phyloP scores from a whole-genome alignment of 2,113 vertebrate species.

The Catharus bicknelli region DNA sequence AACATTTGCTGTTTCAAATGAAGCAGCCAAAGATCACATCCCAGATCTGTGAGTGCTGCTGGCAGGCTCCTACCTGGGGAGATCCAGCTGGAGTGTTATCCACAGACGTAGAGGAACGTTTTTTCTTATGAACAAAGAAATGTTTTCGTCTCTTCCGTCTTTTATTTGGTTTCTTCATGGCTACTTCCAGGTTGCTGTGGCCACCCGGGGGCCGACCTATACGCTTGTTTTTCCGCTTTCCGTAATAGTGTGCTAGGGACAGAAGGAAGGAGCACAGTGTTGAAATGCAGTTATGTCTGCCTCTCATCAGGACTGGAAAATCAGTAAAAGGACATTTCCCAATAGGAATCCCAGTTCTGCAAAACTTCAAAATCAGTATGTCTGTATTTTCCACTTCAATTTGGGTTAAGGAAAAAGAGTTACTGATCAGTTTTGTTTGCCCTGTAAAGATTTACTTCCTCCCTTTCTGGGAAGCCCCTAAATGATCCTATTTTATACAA shows the following conservation, averaged over 20 bases:
- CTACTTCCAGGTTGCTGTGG: slow-evolving; percentile 90
- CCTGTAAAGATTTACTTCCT: not conserved
- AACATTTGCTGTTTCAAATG: not conserved
- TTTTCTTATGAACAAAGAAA: slow-evolving; percentile 97
- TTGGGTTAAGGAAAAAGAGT: not conserved
- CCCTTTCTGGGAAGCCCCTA: not conserved
- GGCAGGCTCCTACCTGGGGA: slow-evolving; percentile 83
- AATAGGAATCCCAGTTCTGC: not conserved
- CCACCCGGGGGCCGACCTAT: slow-evolving; percentile 90
- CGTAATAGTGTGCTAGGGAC: slow-evolving; percentile 90
- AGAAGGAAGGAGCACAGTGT: slow-evolving; percentile 20
- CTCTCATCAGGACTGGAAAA: not conserved
- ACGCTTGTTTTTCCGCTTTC: slow-evolving; percentile 92
- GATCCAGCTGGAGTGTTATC: slow-evolving; percentile 94
- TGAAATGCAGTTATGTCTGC: not conserved
- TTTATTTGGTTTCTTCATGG: slow-evolving; percentile 89
- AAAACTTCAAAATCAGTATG: not conserved
- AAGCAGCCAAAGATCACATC: not conserved
- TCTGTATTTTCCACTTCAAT: not conserved
- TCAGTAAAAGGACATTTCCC: not conserved
- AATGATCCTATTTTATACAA: not conserved
- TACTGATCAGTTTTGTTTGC: not conserved
- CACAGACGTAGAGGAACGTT: slow-evolving; percentile 88
- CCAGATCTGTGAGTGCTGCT: accelerated
- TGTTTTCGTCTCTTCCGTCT: slow-evolving; percentile 94